Evolutionary conservation across 2,888 invertebrate genomes (phyloP).

Genomic region (Athalia rosae): DNA sequence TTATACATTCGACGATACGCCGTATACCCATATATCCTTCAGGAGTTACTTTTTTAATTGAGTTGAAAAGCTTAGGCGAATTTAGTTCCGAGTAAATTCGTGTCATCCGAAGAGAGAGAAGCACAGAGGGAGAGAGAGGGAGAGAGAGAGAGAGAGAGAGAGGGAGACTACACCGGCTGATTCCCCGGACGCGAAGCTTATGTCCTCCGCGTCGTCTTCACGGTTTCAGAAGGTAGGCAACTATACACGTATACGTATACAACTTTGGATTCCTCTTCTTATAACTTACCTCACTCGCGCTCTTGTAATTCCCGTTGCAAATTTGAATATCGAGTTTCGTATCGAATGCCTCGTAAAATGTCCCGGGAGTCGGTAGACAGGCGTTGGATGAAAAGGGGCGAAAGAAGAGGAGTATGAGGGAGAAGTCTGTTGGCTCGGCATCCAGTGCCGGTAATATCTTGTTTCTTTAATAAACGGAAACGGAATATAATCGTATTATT

Average conservation of each 20-base stretch:
- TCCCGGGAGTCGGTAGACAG: conserved; percentile 50
- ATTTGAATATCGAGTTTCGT: conserved; percentile 72
- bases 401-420: conserved; percentile 26
- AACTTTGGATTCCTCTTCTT: background rate
- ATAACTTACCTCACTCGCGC: conserved; percentile 46
- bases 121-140: too few species aligned
- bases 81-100: conserved; percentile 7
- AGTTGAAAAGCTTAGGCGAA: conserved; percentile 14
- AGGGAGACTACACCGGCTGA: conserved; percentile 19
- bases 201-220: conserved; percentile 20
- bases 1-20: background rate
- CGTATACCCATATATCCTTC: conserved; percentile 5
- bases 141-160: too few species aligned
- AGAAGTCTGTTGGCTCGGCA: conserved; percentile 48
- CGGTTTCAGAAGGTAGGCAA: background rate
- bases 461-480: conserved; percentile 74
- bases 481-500: conserved; percentile 74
- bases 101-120: conserved; percentile 11
- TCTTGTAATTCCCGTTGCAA: conserved; percentile 65
- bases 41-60: conserved; percentile 34
- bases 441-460: conserved; percentile 64
- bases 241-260: background rate
- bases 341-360: conserved; percentile 66
- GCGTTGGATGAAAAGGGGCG: conserved; percentile 50
- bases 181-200: conserved; percentile 42